Percentiles rank a stretch among this genome's conserved stretches.
phyloP scores from a whole-genome alignment of 92 coral and sea anemone species.

The Epizoanthus illoricatus region DNA sequence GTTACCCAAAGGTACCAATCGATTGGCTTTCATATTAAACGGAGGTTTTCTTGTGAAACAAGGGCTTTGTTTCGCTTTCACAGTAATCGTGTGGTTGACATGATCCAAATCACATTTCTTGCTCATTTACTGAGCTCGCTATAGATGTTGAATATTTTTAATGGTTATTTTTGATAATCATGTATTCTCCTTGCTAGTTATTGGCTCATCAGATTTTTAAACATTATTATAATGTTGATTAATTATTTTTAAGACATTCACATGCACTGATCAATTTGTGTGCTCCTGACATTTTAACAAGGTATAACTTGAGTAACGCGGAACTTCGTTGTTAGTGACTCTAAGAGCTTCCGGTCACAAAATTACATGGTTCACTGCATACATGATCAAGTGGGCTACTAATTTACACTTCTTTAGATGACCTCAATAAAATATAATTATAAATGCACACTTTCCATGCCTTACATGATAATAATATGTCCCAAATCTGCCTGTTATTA shows the following conservation, averaged over 20 bases:
- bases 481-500: not conserved
- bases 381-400: not conserved
- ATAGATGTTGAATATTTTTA: not conserved
- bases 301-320: not conserved
- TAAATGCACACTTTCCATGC: not conserved
- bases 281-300: not conserved
- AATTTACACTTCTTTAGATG: too few species aligned
- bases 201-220: not conserved
- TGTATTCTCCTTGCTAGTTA: not conserved
- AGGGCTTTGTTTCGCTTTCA: not conserved
- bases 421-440: too few species aligned
- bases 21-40: not conserved
- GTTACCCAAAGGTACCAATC: not conserved
- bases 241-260: too few species aligned
- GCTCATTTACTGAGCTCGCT: not conserved
- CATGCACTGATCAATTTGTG: too few species aligned
- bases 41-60: not conserved
- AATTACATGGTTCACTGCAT: not conserved
- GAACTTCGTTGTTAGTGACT: conserved; percentile 21
- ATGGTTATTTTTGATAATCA: not conserved
- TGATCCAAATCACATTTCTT: not conserved
- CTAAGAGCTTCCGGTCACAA: conserved; percentile 20
- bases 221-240: too few species aligned
- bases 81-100: not conserved
- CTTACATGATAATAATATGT: not conserved